phyloP scores from a whole-genome alignment of 2,797 vertebrate species.

The Parauchenoglanis punctatus region DNA sequence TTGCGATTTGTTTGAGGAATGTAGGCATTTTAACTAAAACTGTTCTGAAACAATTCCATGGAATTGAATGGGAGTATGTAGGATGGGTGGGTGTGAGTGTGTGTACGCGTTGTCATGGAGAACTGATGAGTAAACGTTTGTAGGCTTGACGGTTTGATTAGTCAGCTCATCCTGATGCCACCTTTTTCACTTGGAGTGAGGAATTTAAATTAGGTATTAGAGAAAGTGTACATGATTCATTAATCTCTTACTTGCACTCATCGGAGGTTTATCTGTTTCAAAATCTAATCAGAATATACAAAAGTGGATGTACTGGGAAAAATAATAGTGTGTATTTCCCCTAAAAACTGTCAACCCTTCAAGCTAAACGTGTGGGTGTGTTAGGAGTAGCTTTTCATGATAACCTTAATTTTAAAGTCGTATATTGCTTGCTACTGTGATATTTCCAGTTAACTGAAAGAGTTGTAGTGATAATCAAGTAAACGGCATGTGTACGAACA shows the following conservation, averaged over 20 bases:
- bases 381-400: not conserved
- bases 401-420: not conserved
- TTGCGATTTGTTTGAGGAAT: not conserved
- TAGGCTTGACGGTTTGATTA: constrained; percentile 14
- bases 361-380: not conserved
- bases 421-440: not conserved
- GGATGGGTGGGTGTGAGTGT: constrained; percentile 13
- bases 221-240: constrained; percentile 11
- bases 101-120: not conserved
- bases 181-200: not conserved
- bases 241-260: not conserved
- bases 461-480: constrained; percentile 56
- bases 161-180: constrained; percentile 11
- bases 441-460: constrained; percentile 7
- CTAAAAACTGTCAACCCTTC: not conserved
- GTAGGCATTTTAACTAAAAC: too few species aligned
- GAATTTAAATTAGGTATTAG: not conserved
- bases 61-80: not conserved
- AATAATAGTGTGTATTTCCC: not conserved
- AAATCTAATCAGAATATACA: not conserved
- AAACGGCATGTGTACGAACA: constrained; percentile 43
- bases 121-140: constrained; percentile 17
- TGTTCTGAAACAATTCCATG: too few species aligned
- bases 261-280: not conserved
- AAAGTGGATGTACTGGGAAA: not conserved